Percentiles rank a stretch among this genome's conserved stretches.
Conservation (phyloP, 2,888 invertebrate species). For the Belgica antarctica region DNA sequence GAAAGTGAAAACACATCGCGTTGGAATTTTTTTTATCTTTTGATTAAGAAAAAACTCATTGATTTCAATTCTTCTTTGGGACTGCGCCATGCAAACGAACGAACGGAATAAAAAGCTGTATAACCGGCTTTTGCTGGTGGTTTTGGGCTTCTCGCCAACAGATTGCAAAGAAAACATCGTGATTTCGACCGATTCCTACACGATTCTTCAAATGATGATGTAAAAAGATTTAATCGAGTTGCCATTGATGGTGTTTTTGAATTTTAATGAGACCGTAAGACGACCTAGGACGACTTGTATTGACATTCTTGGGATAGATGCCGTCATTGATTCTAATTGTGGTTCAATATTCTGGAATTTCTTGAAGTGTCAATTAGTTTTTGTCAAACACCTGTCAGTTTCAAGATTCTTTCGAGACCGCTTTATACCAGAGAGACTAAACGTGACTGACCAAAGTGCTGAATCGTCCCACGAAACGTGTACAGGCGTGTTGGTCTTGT, state of each 20-base stretch:
- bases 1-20: conserved; percentile 13
- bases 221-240: background rate
- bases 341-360: background rate
- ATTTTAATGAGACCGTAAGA: background rate
- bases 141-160: background rate
- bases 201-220: background rate
- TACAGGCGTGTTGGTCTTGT: too few relatives aligned
- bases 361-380: background rate
- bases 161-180: background rate
- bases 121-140: conserved; percentile 6
- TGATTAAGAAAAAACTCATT: background rate
- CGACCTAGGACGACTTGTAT: background rate
- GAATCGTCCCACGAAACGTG: too few relatives aligned
- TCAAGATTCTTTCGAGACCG: too few relatives aligned
- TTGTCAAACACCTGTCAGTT: too few relatives aligned
- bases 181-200: conserved; percentile 22
- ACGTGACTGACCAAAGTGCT: too few relatives aligned
- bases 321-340: background rate
- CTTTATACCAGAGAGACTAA: background rate
- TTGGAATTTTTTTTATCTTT: conserved; percentile 15
- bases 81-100: conserved; percentile 12
- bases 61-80: background rate
- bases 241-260: conserved; percentile 14
- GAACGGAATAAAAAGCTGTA: background rate
- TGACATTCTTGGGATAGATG: too few relatives aligned